Evolutionary conservation across 2,888 invertebrate species (phyloP).

Genomic region (Acholoe squamosa): DNA sequence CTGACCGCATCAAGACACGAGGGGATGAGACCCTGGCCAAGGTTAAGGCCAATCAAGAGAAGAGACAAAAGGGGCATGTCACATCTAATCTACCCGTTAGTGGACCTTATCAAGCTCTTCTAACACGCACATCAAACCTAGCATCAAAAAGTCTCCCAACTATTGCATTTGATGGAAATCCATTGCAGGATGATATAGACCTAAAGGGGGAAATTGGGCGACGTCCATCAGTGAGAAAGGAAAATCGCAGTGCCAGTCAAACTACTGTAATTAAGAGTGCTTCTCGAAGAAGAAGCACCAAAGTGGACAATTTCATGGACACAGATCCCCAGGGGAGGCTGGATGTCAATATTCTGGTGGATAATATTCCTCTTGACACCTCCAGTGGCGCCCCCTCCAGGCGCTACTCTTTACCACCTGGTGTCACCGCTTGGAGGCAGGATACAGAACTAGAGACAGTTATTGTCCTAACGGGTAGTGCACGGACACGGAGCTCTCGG

Average conservation of each 20-base stretch:
- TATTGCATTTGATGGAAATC: no score
- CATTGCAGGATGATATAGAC: no score
- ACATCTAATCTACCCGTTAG: background rate
- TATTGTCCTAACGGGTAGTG: background rate
- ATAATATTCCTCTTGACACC: background rate
- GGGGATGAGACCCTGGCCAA: background rate
- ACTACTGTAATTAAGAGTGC: background rate
- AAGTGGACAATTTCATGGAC: background rate
- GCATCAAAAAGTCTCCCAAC: background rate
- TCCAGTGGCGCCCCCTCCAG: background rate
- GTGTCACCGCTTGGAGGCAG: constrained; percentile 10
- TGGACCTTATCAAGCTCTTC: background rate
- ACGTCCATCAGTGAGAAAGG: background rate
- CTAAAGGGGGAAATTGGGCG: no score
- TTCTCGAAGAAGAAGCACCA: background rate
- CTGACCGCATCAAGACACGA: background rate
- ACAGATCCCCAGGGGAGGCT: background rate
- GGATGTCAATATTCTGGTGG: background rate
- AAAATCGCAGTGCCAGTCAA: background rate
- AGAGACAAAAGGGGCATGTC: background rate
- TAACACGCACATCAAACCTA: background rate
- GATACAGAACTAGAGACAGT: background rate
- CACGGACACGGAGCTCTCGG: background rate
- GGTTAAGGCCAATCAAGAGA: background rate
- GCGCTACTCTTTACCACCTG: background rate